Base-by-base conservation (phyloP, 2,888 invertebrate genomes). In the Tiliacea aurago region DNA sequence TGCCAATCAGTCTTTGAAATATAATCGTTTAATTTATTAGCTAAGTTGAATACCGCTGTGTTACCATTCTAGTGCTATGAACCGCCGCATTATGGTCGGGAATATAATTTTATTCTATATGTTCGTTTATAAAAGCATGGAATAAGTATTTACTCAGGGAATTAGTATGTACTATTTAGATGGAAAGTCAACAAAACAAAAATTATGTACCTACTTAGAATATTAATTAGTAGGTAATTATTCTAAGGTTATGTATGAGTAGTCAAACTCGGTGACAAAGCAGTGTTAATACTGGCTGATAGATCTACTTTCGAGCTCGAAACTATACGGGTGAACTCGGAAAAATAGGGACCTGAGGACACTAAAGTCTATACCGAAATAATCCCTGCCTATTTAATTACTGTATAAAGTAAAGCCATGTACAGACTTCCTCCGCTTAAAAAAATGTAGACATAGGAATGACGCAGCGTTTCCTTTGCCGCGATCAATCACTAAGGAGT, bases 401-500 rank as follows among this genome's bases (percentile, higher is more conserved):
- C 15, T n/a, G 15, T 33, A 41, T 13, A 41, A 63, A 65, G 58
- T 58, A 63, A 65, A 58, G 64, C 18, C 41, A 59, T 55, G 49
- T 23, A 45, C 53, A 66, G 53, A 78, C 53, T 70, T 66, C 13
- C 69, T 51, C 47, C 13, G 5, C 5, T 28, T 62, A 69, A 28
- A 70, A 74, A 74, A 67, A n/a, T 74, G 61, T 71, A 65, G 79
- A 71, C 71, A 47, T 51, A 33, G 61, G 41, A 77, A 67, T 82
- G 76, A 84, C 70, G 59, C 53, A 74, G 79, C 76, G 20, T 75
- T 78, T 78, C 64, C 70, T 69, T 80, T 47, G 43, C 59, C 28
- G 18, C 84, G 76, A 85, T 85, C 76, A 86, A 86, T 86, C 85
- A 86, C 82, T 33, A 23, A 47, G 49, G 11, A 49, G 37, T 84